These are phyloP conservation scores for Dryomyza anilis DNA, from an alignment of 2,888 invertebrate genomes.

Conservation along the genomic window DNA sequence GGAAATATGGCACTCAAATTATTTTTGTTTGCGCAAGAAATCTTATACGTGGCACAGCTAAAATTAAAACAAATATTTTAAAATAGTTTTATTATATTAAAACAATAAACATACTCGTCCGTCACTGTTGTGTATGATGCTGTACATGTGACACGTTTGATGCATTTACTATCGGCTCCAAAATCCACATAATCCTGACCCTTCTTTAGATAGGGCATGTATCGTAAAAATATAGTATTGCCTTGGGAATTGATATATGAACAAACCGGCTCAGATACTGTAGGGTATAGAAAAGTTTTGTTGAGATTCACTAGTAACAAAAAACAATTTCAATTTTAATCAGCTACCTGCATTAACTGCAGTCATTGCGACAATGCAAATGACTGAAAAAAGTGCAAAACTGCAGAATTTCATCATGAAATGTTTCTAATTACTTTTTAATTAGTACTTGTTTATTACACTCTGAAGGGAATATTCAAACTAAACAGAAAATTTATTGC, in stretches of 20 bases:
- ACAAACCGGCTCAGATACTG: slow-evolving; percentile 50
- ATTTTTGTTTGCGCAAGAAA: no score
- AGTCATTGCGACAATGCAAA: neutral
- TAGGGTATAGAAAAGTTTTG: neutral
- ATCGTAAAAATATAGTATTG: slow-evolving; percentile 52
- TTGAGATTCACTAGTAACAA: neutral
- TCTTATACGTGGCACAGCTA: no score
- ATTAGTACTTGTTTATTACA: no score
- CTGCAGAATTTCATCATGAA: neutral
- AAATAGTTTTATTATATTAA: no score
- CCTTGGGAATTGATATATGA: slow-evolving; percentile 49
- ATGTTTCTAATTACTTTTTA: no score
- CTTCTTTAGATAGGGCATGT: slow-evolving; percentile 44
- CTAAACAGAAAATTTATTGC: no score
- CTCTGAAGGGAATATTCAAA: no score
- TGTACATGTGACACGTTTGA: slow-evolving; percentile 51
- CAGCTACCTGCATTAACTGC: slow-evolving; percentile 10
- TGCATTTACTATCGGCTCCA: slow-evolving; percentile 49
- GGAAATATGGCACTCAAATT: no score
- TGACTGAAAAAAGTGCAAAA: neutral
- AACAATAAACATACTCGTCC: no score
- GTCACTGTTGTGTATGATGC: no score
- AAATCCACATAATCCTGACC: slow-evolving; percentile 56
- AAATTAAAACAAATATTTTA: no score
- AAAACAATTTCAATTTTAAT: neutral